Evolutionary conservation across 2,888 invertebrate genomes (phyloP), one percentile per base, ranked within the genome.

Genomic region (Mesorhabditis spiculigera): DNA sequence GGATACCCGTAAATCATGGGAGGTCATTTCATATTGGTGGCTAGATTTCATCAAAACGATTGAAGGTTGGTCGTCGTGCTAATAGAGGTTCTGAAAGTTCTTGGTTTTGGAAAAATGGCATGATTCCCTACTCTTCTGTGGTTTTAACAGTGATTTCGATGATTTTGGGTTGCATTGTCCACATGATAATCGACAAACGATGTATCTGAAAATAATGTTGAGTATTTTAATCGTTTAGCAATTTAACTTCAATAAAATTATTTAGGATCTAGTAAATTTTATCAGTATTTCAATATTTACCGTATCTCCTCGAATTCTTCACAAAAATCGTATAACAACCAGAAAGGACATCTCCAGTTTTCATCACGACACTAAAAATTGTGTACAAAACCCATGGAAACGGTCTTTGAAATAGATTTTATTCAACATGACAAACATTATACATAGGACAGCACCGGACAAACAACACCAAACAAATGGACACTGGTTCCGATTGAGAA

Each of bases 291-390:
- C 68, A 13, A 13, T 50, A 13, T 50, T 50, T n/a, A 50, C 8
- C 80, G 69, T 43, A 80, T 74, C 63, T 75, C 75, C 66, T 78
- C 81, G 58, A 74, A 77, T n/a, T 75, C 73, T 43, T 78, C 77
- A 68, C 85, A 85, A 71, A 84, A 81, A 28, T 76, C 77, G 70
- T 85, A 82, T 13, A 85, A 71, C 2, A 75, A 74, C 84, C 81
- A 84, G 74, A 83, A 83, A 5, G 75, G 71, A 69, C 85, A 85
- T 45, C 85, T 67, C 85, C 85, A 85, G 45, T 83, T 85, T 10
- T 78, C 69, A 72, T 85, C 84, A 58, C 74, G 71, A 69, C 84
- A 85, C 4, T 71, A 45, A 68, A 75, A 76, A 13, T 44, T 4
- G 5, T 43, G n/a, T 13, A 64, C 28, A 28, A 8, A 63, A 50